Base-by-base conservation (phyloP, 2,888 invertebrate genomes). In the Cryptocephalus primarius region DNA sequence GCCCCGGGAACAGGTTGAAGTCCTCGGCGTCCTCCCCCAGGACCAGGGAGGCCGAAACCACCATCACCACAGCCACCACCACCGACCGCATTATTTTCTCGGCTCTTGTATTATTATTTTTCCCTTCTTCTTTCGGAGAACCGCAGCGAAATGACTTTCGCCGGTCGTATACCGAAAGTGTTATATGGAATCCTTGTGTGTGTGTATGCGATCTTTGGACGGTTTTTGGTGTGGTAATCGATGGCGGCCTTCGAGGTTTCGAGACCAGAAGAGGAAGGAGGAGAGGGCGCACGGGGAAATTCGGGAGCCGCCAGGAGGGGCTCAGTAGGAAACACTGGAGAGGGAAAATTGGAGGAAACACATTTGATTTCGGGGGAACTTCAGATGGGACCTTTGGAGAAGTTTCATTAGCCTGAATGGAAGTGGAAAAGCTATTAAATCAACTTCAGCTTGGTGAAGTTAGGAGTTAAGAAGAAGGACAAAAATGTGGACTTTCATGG, bases 1-100 rank as follows among this genome's bases (percentile, higher is more conserved):
- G 50, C 33, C 51, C 50, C 8, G 65, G 65, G 55, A 65, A 62
- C 46, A 62, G 48, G 43, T 56, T 55, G 33, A 50, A 48, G 32
- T 50, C 31, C 36, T 43, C 39, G 3, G 3, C 3, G 2, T 22
- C 22, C 2, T 22, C 22, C 22, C 22, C 22, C 22, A 22, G 22
- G 22, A 22, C 22, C 22, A 6, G 3, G 3, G 2, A 6, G 22
- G 32, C 12, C 36, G 6, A 11, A 2, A 6, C 6, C 36, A 36
- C 12, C 36, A 12, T 36, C 36, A 36, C 12, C 12, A 36, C 12
- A 4, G 6, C 36, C 22, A 22, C 22, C 22, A 22, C 22, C 22
- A 22, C 22, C 22, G 22, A 22, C 22, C 22, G 22, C 22, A 22
- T n/a, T 22, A 22, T 22, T 6, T 2, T 22, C 22, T 22, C 6